Conservation (phyloP, 2,113 vertebrate species). For the Cyprinus carpio region DNA sequence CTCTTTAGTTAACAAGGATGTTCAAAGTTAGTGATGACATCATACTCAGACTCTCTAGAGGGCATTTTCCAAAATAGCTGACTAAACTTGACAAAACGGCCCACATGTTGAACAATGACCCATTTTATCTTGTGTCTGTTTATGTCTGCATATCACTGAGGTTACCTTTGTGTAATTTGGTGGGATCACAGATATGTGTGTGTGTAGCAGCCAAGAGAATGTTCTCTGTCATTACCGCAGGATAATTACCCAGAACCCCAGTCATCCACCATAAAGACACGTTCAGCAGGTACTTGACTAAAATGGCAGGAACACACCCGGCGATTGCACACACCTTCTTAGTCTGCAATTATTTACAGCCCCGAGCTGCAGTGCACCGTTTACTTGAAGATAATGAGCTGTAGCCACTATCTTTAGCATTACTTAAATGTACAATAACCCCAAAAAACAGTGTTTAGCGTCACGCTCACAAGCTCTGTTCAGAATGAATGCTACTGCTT, state of each 20-base stretch:
- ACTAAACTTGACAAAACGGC: background rate
- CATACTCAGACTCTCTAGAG: background rate
- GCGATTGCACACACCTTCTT: conserved; percentile 10
- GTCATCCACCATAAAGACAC: conserved; percentile 41
- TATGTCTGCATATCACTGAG: conserved; percentile 38
- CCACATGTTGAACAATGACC: conserved; percentile 19
- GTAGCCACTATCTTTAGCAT: background rate
- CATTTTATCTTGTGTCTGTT: conserved; percentile 26
- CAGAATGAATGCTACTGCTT: background rate
- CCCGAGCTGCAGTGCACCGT: conserved; percentile 1
- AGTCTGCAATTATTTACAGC: conserved; percentile 15
- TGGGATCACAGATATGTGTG: conserved; percentile 10
- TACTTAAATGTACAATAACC: background rate
- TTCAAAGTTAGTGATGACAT: conserved; percentile 6
- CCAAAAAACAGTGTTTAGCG: background rate
- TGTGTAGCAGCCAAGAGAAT: conserved; percentile 20
- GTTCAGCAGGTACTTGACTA: conserved; percentile 35
- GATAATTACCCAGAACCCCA: conserved; percentile 46
- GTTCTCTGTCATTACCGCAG: conserved; percentile 52
- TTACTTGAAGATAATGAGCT: background rate
- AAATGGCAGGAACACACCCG: conserved; percentile 45
- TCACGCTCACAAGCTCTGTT: background rate
- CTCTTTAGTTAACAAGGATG: background rate
- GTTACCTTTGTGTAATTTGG: conserved; percentile 40
- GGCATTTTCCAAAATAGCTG: conserved; percentile 41